phyloP scores from a whole-genome alignment of 2,113 vertebrate genomes.

The Choloepus hoffmanni region DNA sequence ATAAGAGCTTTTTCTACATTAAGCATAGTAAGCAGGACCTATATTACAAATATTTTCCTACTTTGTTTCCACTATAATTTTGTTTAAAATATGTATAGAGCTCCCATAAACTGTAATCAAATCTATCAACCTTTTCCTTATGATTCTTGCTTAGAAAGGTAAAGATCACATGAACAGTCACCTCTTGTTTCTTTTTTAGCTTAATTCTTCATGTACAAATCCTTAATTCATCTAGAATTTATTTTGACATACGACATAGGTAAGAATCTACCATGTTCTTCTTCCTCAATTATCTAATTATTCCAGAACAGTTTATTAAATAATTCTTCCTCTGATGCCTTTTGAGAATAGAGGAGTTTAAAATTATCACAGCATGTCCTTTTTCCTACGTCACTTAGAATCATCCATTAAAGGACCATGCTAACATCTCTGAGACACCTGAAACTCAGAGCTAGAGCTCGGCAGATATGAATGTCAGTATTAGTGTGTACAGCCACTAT shows the following conservation, averaged over 20 bases:
- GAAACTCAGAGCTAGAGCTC: no score
- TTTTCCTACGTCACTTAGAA: background rate
- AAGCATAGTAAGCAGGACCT: background rate
- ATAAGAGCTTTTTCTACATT: background rate
- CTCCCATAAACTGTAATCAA: background rate
- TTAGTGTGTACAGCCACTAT: no score
- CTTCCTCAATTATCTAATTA: background rate
- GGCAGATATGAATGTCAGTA: no score
- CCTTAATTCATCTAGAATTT: background rate
- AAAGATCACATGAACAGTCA: background rate
- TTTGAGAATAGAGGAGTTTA: background rate
- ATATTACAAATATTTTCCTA: background rate
- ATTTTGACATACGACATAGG: background rate
- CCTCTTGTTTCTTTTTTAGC: background rate
- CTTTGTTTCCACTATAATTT: background rate
- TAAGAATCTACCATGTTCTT: background rate
- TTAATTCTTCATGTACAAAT: background rate
- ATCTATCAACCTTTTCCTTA: background rate
- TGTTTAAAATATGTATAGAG: background rate
- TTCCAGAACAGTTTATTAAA: background rate
- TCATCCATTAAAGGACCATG: background rate
- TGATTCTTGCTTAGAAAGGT: background rate
- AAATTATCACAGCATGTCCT: background rate
- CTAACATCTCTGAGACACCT: background rate
- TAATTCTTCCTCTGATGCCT: background rate